Evolutionary conservation across 2,113 vertebrate genomes (phyloP).

Genomic region (Sinocyclocheilus grahami): DNA sequence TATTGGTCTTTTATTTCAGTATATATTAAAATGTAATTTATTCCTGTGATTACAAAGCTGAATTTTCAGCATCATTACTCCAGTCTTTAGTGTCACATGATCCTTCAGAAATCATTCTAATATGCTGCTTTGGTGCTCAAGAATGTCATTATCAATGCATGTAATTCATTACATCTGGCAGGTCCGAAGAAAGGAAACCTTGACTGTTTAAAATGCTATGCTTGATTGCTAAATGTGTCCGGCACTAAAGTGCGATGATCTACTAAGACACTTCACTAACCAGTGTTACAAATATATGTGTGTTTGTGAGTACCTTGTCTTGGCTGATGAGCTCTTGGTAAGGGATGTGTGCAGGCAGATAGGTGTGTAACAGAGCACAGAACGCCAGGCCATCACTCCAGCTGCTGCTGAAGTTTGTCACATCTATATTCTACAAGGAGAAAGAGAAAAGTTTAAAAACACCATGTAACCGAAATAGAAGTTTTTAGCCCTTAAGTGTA

Average conservation of each 20-base stretch:
- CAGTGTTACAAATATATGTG: not conserved
- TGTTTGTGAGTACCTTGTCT: conserved; percentile 79
- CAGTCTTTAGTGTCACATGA: too few species aligned
- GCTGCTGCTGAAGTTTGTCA: conserved; percentile 95
- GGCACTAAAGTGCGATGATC: not conserved
- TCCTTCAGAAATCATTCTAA: too few species aligned
- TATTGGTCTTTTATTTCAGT: too few species aligned
- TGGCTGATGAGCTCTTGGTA: conserved; percentile 90
- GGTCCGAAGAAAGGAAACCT: conserved; percentile 3
- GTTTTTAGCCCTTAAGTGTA: not conserved
- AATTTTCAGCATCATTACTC: too few species aligned
- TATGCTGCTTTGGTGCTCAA: too few species aligned
- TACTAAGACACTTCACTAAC: not conserved
- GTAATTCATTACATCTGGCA: conserved; percentile 37
- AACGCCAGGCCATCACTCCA: conserved; percentile 92
- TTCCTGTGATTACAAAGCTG: too few species aligned
- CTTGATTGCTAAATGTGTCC: conserved; percentile 21
- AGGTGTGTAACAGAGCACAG: conserved; percentile 89
- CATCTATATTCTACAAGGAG: conserved; percentile 84
- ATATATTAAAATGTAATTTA: too few species aligned
- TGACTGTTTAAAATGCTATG: conserved; percentile 36
- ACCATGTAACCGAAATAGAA: not conserved
- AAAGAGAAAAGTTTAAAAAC: not conserved
- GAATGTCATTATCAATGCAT: not conserved
- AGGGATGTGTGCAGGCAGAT: conserved; percentile 90